Evolutionary conservation across 2,113 vertebrate species (phyloP), one percentile per base, ranked within the genome.

Genomic region (Myxocyprinus asiaticus): DNA sequence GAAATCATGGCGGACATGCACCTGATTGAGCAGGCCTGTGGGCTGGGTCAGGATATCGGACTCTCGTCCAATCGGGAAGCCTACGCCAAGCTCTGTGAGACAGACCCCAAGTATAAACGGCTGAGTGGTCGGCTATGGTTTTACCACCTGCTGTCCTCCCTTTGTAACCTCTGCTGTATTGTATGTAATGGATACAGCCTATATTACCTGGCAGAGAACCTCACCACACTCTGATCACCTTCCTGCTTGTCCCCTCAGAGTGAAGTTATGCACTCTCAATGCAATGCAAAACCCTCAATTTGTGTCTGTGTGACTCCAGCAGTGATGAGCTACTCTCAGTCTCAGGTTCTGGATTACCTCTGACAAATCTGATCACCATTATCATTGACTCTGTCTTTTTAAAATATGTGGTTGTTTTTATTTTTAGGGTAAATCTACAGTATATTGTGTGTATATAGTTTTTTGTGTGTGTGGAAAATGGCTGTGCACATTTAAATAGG

Each of bases 101-200:
- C 90, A 2, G 83, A 91, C 51, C 72, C 85, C 44, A 76, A 91
- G 73, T 94, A 95, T 86, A 10, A 86, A 78, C 84, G 62, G 75
- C 89, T 95, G 10, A 88, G 86, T 77, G 68, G 17, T 0, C 88
- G 87, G 6, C 86, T 95, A n/a, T 82, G 87, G 85, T 86, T 92
- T n/a, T 93, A 92, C 85, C 86, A 86, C 0, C 47, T 89, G 9
- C 86, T 94, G 59, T 95, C 93, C 17, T 91, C 92, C 0, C 88
- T 96, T 67, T 95, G 94, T 82, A 95, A 95, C 85, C 86, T 95
- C 63, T 93, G 93, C 88, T 95, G 95, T 83, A 86, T 94, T 0
- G 43, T 75, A 0, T 94, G 95, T 85, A 95, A 94, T 0, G 91
- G 92, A 81, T 87, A 88, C 73, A 95, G 93, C 56, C 87, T 95